These are phyloP conservation scores for Molorchus minor DNA, from an alignment of 2,888 invertebrate genomes.

Conservation along the genomic window DNA sequence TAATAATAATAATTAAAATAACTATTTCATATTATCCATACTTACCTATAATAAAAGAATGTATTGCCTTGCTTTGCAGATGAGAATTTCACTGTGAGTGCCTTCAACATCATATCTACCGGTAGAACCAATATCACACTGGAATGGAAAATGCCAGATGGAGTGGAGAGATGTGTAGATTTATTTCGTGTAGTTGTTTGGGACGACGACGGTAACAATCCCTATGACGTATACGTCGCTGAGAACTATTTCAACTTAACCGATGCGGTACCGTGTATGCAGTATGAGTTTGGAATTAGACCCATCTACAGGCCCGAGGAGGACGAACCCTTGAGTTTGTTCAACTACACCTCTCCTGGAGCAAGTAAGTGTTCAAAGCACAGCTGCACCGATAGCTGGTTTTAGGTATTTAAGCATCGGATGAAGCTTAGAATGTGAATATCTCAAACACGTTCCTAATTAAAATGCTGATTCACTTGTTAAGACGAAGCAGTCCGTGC, in stretches of 20 bases:
- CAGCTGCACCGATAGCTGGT: no score
- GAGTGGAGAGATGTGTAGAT: not conserved
- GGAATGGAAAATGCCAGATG: not conserved
- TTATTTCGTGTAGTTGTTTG: slow-evolving; percentile 20
- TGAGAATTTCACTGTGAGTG: not conserved
- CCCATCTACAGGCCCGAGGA: slow-evolving; percentile 21
- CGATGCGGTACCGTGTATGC: slow-evolving; percentile 20
- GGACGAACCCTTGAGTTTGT: slow-evolving; percentile 21
- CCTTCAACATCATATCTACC: not conserved
- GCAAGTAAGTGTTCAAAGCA: no score
- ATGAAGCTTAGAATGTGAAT: no score
- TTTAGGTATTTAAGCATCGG: no score
- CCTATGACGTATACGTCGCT: slow-evolving; percentile 23
- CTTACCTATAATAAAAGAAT: no score
- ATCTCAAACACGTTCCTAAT: no score
- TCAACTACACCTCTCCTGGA: not conserved
- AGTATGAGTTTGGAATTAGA: slow-evolving; percentile 26
- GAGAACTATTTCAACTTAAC: slow-evolving; percentile 10
- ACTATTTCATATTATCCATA: no score
- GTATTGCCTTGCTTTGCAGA: no score
- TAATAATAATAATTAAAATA: no score
- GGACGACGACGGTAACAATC: slow-evolving; percentile 16
- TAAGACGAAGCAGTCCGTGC: no score
- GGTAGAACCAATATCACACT: not conserved
- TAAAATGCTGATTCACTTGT: no score